Evolutionary conservation across 2,113 vertebrate genomes (phyloP), one percentile per base, ranked within the genome.

Genomic region (Antechinus flavipes): DNA sequence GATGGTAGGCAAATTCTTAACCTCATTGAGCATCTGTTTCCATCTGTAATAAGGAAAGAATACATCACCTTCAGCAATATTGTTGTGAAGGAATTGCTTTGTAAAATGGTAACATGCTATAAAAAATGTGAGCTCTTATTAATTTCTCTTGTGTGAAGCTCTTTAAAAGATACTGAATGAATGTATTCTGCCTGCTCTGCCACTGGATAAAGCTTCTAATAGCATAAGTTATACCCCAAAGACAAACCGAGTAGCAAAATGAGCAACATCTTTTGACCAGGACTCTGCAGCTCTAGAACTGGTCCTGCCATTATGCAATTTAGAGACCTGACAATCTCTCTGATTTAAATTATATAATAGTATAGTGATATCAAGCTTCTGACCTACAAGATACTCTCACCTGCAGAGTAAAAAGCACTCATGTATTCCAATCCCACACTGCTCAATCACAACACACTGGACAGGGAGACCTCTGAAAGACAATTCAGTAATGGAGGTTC

Each of bases 161-260:
- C 26, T 95, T 95, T 91, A 11, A 52, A 52, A 52, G 50, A 52
- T 52, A 9, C 50, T 52, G 50, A 52, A 52, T 58, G 58, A 94
- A 95, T 84, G 27, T 61, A 56, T 54, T 50, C 47, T 93, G 92
- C 11, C 61, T 58, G 1, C 30, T 49, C 35, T 97, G 84, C 35
- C 19, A 42, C n/a, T 76, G n/a, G 30, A 16, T 5, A 68, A n/a
- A 76, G 68, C 35, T 76, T 76, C 35, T 16, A 19, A n/a, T 5
- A n/a, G 35, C 35, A n/a, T 76, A 76, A 22, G 35, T 42, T 76
- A 42, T 76, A 19, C 6, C 35, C 19, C 10, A 76, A 76, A 42
- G 7, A 14, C 68, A 76, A 76, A 8, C 35, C n/a, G 35, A 42
- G 35, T 8, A n/a, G 35, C 68, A 76, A 30, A 68, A n/a, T 6